Percentiles rank a stretch among this genome's conserved stretches.
Conservation (phyloP, 2,797 vertebrate species). For the Ispidina lecontei region DNA sequence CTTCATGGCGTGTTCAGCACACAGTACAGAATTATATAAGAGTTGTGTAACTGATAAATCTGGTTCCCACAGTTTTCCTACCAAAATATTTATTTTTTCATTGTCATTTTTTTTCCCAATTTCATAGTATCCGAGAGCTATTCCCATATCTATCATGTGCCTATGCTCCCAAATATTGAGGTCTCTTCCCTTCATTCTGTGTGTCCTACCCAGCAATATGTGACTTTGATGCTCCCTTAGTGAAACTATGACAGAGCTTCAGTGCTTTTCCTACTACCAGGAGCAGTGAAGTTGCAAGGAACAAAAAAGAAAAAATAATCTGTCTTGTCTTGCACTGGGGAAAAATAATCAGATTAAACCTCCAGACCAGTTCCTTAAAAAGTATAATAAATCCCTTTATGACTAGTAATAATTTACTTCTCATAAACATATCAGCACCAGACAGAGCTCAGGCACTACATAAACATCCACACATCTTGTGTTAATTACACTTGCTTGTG, state of each 20-base stretch:
- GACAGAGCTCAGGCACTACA: conserved; percentile 24
- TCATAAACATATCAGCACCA: conserved; percentile 55
- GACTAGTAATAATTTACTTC: conserved; percentile 49
- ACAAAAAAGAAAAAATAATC: not conserved
- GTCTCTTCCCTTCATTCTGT: not conserved
- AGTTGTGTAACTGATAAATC: not conserved
- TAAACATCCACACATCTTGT: conserved; percentile 46
- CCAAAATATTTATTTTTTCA: not conserved
- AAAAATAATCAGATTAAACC: conserved; percentile 45
- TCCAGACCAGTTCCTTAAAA: conserved; percentile 20
- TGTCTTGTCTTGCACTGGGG: not conserved
- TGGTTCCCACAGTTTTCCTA: not conserved
- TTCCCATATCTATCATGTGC: not conserved
- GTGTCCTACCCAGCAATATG: not conserved
- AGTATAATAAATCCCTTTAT: conserved; percentile 46
- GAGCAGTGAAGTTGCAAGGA: not conserved
- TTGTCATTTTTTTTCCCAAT: not conserved
- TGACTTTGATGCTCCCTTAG: not conserved
- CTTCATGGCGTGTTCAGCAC: not conserved
- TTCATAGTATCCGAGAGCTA: not conserved
- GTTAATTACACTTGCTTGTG: conserved; percentile 31
- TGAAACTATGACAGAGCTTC: not conserved
- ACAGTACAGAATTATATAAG: not conserved
- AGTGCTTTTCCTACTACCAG: not conserved
- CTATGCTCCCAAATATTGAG: not conserved